Percentiles rank a stretch among this genome's conserved stretches.
phyloP scores from a whole-genome alignment of 2,888 invertebrate genomes.

The Margaritifera margaritifera region DNA sequence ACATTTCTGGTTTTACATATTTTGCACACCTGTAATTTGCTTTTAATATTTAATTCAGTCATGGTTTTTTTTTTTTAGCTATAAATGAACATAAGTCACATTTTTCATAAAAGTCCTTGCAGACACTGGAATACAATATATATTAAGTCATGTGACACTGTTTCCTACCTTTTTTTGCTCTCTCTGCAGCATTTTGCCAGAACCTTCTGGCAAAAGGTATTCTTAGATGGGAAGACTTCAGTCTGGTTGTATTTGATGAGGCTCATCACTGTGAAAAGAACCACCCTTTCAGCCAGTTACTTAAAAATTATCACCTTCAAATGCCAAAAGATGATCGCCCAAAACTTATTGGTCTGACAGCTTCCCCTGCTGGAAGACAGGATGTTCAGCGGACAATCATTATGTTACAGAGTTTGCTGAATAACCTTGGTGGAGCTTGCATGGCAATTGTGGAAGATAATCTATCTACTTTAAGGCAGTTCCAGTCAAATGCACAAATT shows the following conservation, averaged over 20 bases:
- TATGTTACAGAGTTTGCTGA: conserved; percentile 54
- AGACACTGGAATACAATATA: too few relatives aligned
- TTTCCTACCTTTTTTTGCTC: background rate
- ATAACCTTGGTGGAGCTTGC: conserved; percentile 49
- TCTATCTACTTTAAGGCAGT: conserved; percentile 32
- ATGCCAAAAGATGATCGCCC: conserved; percentile 31
- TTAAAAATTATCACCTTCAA: conserved; percentile 42
- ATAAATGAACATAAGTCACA: too few relatives aligned
- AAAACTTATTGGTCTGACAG: conserved; percentile 64
- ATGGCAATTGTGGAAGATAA: conserved; percentile 49
- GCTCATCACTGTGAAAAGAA: conserved; percentile 66
- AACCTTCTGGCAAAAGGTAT: conserved; percentile 50
- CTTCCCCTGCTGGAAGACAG: conserved; percentile 64
- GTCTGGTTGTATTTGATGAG: conserved; percentile 66
- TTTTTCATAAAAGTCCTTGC: too few relatives aligned
- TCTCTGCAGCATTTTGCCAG: conserved; percentile 54
- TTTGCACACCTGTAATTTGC: too few relatives aligned
- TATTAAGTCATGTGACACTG: too few relatives aligned
- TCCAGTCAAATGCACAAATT: conserved; percentile 53
- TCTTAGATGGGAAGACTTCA: conserved; percentile 59
- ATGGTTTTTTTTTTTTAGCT: too few relatives aligned
- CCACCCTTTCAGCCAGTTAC: conserved; percentile 60
- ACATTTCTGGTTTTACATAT: too few relatives aligned
- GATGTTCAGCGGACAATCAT: conserved; percentile 43
- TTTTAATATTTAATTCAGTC: too few relatives aligned